These are phyloP conservation scores for Phylloscopus trochilus DNA, from an alignment of 2,113 vertebrate species.

Conservation along the genomic window DNA sequence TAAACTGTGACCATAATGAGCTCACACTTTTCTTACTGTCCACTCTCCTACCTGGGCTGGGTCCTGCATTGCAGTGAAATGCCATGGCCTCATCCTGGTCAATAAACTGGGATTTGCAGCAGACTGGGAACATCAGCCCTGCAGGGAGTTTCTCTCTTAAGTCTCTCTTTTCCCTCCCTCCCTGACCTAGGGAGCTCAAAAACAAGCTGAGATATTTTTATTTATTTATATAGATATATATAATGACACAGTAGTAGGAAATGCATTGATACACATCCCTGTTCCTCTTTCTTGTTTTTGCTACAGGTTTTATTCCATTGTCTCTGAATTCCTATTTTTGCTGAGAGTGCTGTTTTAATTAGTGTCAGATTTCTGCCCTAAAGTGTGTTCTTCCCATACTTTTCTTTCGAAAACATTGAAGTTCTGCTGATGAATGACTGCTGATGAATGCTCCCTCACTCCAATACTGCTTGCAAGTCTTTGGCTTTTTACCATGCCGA, in stretches of 20 bases:
- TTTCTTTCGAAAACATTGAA: neutral
- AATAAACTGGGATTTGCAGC: neutral
- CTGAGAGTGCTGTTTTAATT: constrained; percentile 59
- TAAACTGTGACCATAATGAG: neutral
- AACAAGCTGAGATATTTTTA: neutral
- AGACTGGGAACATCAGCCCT: neutral
- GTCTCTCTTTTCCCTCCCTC: neutral
- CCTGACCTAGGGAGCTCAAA: neutral
- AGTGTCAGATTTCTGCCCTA: constrained; percentile 8
- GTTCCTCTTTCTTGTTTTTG: neutral
- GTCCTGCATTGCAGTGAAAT: neutral
- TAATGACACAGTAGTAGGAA: neutral
- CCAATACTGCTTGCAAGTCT: constrained; percentile 19
- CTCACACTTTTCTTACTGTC: constrained; percentile 7
- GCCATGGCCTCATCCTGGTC: neutral
- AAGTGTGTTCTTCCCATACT: neutral
- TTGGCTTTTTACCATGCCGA: constrained; percentile 37
- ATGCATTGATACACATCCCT: neutral
- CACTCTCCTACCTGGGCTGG: neutral
- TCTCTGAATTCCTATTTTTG: constrained; percentile 6
- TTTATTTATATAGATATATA: neutral
- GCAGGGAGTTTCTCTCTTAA: neutral
- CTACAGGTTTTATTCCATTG: neutral
- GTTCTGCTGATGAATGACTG: constrained; percentile 25
- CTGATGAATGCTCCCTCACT: neutral